Evolutionary conservation across 2,113 vertebrate genomes (phyloP).

Genomic region (Megaptera novaeangliae): DNA sequence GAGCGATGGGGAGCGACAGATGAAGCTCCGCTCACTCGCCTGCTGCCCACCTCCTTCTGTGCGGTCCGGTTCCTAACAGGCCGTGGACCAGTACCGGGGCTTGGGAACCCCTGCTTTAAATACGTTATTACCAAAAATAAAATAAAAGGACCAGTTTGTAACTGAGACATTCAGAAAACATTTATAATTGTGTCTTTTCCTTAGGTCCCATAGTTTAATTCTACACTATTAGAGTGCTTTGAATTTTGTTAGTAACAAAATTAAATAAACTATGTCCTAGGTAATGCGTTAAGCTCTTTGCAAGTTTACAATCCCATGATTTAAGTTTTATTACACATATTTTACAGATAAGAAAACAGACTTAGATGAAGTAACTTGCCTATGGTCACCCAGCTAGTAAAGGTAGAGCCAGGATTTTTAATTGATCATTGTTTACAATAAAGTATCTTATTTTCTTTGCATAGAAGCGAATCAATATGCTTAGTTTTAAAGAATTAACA

Average conservation of each 20-base stretch:
- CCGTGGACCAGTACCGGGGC: too few relatives aligned
- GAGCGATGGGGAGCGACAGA: too few relatives aligned
- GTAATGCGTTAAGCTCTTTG: neutral
- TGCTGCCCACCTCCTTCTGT: too few relatives aligned
- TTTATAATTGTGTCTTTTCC: neutral
- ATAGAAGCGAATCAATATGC: neutral
- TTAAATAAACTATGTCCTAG: neutral
- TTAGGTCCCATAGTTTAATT: neutral
- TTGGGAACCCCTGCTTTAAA: neutral
- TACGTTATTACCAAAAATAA: neutral
- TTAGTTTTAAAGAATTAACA: neutral
- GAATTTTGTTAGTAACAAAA: neutral
- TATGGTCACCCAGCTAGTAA: neutral
- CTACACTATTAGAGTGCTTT: neutral
- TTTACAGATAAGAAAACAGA: neutral
- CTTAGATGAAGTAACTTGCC: neutral
- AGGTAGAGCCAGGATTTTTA: neutral
- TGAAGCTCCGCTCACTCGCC: too few relatives aligned
- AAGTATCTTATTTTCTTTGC: neutral
- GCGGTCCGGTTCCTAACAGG: too few relatives aligned
- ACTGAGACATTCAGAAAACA: neutral
- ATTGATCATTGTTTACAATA: neutral
- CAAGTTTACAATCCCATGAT: neutral
- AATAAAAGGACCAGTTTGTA: neutral
- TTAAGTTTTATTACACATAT: neutral